A percentile compares a stretch with the other conserved stretches of the same genome.
Conservation (phyloP, 30 jellyfish, hydroid and myxozoan genomes). For the Chrysaora quinquecirrha region DNA sequence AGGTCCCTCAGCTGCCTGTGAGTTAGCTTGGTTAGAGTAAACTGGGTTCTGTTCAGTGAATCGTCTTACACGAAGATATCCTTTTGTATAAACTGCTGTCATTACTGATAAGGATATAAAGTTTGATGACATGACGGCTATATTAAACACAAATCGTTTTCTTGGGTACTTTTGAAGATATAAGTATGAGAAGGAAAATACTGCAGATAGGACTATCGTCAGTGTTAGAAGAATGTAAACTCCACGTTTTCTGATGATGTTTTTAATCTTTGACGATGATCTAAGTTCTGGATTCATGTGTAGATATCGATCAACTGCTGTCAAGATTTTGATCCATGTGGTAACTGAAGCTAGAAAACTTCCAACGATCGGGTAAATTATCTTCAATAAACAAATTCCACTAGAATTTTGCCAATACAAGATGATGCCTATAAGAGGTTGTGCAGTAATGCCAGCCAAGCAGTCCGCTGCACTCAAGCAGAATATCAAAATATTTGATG, state of each 20-base stretch:
- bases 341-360: not conserved
- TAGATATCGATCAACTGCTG: not conserved
- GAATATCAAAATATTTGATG: constrained; percentile 12
- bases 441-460: not conserved
- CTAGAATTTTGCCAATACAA: not conserved
- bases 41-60: not conserved
- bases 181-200: no score
- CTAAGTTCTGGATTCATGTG: not conserved
- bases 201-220: no score
- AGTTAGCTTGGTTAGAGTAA: not conserved
- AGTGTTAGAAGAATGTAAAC: no score
- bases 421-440: not conserved
- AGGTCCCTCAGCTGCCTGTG: constrained; percentile 5
- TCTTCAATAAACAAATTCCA: not conserved
- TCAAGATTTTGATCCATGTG: not conserved
- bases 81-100: constrained; percentile 16
- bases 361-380: not conserved
- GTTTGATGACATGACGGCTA: no score
- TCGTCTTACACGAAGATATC: not conserved
- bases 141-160: no score
- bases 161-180: no score
- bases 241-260: not conserved
- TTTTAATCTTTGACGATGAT: not conserved
- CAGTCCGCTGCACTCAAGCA: constrained; percentile 9
- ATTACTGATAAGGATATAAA: no score